Percentiles rank a stretch among this genome's conserved stretches.
These are phyloP conservation scores for Calliopum simillimum DNA, from an alignment of 2,888 invertebrate species.

Conservation along the genomic window DNA sequence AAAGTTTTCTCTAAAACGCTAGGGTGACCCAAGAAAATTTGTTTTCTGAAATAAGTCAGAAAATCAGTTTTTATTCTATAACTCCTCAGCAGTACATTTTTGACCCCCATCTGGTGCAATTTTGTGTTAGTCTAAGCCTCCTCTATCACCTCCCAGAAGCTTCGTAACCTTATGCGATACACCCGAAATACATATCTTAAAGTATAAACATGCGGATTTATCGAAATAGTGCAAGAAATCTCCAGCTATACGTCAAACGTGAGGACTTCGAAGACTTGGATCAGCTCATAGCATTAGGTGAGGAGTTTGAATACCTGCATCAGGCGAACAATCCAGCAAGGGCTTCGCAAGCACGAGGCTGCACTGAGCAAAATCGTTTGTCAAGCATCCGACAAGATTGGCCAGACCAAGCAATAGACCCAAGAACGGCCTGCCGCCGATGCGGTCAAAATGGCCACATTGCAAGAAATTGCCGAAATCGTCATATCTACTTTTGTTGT, in stretches of 20 bases:
- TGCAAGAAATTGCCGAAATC: background rate
- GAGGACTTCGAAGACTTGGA: constrained; percentile 12
- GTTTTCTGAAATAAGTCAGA: no score
- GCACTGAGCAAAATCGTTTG: background rate
- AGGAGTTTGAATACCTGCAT: background rate
- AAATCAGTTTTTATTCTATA: no score
- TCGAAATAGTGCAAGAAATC: constrained; percentile 8
- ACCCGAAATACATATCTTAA: no score
- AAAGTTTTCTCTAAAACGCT: no score
- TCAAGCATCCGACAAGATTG: background rate
- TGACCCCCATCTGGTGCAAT: no score
- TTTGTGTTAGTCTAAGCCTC: no score
- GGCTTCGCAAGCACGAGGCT: background rate
- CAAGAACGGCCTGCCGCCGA: background rate
- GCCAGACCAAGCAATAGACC: background rate
- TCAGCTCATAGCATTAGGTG: background rate
- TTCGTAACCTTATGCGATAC: no score
- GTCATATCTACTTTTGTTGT: background rate
- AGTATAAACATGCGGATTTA: no score
- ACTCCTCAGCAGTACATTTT: no score
- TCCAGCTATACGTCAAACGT: constrained; percentile 13
- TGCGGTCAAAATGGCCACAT: constrained; percentile 5
- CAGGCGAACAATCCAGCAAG: background rate
- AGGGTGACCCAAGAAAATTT: no score
- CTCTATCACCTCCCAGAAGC: no score